phyloP scores from a whole-genome alignment of 2,113 vertebrate species.

The Erythrocercus mccallii region DNA sequence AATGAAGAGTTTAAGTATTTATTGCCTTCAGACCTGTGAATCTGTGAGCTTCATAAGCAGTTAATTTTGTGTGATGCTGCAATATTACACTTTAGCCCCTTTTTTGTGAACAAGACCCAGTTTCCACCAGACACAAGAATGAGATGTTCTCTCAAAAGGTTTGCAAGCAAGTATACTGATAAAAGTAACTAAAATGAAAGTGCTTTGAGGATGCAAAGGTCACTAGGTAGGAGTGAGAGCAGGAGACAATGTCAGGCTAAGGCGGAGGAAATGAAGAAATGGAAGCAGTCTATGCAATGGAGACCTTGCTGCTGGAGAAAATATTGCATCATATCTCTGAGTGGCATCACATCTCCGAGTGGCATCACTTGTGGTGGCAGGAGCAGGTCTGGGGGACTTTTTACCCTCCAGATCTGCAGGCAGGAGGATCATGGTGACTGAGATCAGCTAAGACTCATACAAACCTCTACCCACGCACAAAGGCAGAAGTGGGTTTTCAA shows the following conservation, averaged over 20 bases:
- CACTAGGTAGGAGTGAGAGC: neutral
- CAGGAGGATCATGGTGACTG: accelerated
- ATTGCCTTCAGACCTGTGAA: neutral
- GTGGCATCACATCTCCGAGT: neutral
- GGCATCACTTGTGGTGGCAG: too few species aligned
- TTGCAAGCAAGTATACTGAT: neutral
- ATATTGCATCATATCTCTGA: neutral
- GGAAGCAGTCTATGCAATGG: neutral
- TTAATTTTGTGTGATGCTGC: neutral
- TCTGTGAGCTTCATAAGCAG: neutral
- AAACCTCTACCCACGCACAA: accelerated
- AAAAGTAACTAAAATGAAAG: neutral
- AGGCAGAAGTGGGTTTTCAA: neutral
- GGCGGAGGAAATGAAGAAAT: slow-evolving; percentile 37
- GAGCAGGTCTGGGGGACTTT: neutral
- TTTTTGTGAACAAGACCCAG: neutral
- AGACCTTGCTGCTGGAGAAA: slow-evolving; percentile 4
- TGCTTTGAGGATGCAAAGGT: neutral
- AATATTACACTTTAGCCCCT: neutral
- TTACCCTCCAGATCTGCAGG: neutral
- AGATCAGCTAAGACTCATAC: neutral
- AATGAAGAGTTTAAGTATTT: neutral
- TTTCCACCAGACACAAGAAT: neutral
- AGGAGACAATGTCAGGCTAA: neutral
- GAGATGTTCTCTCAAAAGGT: neutral